Evolutionary conservation across 2,888 invertebrate genomes (phyloP), one percentile per base, ranked within the genome.

Genomic region (Drosophila atroscutellata): DNA sequence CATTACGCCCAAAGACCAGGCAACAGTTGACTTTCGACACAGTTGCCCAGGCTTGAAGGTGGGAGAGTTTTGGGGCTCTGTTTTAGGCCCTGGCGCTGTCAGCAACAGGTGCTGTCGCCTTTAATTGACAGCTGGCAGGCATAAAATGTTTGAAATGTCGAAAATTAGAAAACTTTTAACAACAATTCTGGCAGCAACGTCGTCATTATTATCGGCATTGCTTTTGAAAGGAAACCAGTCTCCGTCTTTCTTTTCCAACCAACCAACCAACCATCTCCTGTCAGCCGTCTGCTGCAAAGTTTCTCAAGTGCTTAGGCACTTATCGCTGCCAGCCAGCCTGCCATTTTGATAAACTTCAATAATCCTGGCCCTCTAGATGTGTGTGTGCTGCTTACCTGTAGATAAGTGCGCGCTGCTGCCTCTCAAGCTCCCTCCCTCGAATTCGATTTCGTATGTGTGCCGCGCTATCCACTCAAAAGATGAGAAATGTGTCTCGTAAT

Each of bases 141-240:
- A 89, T 87, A 80, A 87, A 85, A 87, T 87, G 81, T 87, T 89
- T 70, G 85, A 87, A 87, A 87, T 87, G 87, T 83, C 78, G 86
- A 85, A 89, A 86, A 87, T 89, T 89, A 89, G 89, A 87, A 87
- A 87, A 87, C 87, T 87, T 89, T 87, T 87, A 87, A 83, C 89
- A 89, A 83, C 81, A 84, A 84, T 82, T 79, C 80, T 50, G 59
- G 62, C 63, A 47, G 58, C 75, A 55, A 64, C 81, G 51, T 73
- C 88, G 75, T 83, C 79, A 83, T 83, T 81, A 87, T 87, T 87
- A 84, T 84, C 85, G 83, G 67, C 83, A 76, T 58, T 73, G 65
- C 78, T 68, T 76, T 63, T 76, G 52, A 78, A 76, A 68, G 72
- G 68, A 52, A 47, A 49, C 51, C 58, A 69, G 57, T 18, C 56